These are phyloP conservation scores for Apotomis betuletana DNA, from an alignment of 2,888 invertebrate genomes.

Conservation along the genomic window DNA sequence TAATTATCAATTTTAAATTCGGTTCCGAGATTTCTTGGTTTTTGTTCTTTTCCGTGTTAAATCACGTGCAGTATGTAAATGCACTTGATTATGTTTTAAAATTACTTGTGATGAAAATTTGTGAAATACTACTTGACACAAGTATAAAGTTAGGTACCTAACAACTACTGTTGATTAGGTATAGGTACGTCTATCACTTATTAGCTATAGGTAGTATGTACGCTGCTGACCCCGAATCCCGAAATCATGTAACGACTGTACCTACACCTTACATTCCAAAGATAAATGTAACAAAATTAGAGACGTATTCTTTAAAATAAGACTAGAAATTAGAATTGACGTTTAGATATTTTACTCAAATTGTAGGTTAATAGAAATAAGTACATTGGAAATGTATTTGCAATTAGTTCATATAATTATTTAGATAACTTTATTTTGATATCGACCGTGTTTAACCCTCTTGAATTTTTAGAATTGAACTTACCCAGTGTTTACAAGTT, in stretches of 20 bases:
- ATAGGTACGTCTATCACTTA: neutral
- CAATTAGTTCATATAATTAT: slow-evolving; percentile 59
- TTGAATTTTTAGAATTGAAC: slow-evolving; percentile 56
- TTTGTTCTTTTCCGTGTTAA: neutral
- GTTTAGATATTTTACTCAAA: slow-evolving; percentile 72
- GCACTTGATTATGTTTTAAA: neutral
- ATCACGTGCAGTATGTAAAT: neutral
- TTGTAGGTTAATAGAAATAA: slow-evolving; percentile 63
- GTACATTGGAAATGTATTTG: slow-evolving; percentile 48
- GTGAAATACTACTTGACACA: neutral
- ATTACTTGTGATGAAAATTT: neutral
- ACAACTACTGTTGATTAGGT: slow-evolving; percentile 17
- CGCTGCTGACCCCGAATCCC: neutral
- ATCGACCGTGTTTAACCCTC: slow-evolving; percentile 65
- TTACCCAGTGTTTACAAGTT: slow-evolving; percentile 57
- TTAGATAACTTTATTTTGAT: slow-evolving; percentile 79
- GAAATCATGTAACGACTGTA: slow-evolving; percentile 5
- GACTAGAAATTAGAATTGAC: slow-evolving; percentile 69
- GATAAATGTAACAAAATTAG: slow-evolving; percentile 6
- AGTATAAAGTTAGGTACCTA: slow-evolving; percentile 28
- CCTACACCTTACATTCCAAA: neutral
- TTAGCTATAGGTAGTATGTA: neutral
- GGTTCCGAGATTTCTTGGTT: neutral
- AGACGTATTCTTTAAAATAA: slow-evolving; percentile 51
- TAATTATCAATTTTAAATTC: neutral